Base-by-base conservation (phyloP, 2,113 vertebrate species). In the Ciconia boyciana region DNA sequence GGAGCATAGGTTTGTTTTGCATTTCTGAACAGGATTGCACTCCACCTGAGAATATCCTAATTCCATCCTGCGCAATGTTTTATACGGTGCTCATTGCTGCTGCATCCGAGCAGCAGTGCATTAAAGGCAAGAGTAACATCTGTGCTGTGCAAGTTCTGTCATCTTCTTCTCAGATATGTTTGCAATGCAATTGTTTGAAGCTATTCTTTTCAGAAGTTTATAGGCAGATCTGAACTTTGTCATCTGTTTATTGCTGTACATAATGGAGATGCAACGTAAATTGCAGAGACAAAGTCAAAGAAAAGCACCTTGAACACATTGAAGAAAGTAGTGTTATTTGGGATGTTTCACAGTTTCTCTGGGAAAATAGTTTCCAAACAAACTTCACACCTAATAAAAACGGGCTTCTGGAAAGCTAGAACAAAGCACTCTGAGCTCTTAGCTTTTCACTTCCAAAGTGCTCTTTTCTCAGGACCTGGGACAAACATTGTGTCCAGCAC, bases 181-280 rank as follows among this genome's bases (percentile, higher is more conserved):
- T 88, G 48, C 54, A 88, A 41, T 57, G 8, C 26, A 44, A 31
- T 65, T 55, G 10, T 86, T 88, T 48, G 41, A 11, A 72, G 49
- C 9, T 80, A 25, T 86, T 72, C 20, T 83, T 96, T 93, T 83
- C 31, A 52, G 41, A 90, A 88, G 17, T 76, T 90, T 83, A 86
- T 52, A 36, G 66, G 36, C 32, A 83, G 36, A 60, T 60, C 52
- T 19, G 57, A 85, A 76, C 19, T 83, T 68, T 79, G 39, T 76
- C 46, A 55, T 79, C 83, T 93, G 36, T 88, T 92, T 48, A 79
- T 76, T 44, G 61, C 15, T 79, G 41, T 55, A 26, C 11, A 10
- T 79, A 85, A 72, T 76, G 32, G 39, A 83, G 54, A 34, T 36
- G 10, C 17, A 80, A 80, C 10, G 66, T 57, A 69, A 88, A 96